A percentile compares a stretch with the other conserved stretches of the same genome.
Conservation (phyloP, 2,797 vertebrate genomes). For the Avahi laniger region DNA sequence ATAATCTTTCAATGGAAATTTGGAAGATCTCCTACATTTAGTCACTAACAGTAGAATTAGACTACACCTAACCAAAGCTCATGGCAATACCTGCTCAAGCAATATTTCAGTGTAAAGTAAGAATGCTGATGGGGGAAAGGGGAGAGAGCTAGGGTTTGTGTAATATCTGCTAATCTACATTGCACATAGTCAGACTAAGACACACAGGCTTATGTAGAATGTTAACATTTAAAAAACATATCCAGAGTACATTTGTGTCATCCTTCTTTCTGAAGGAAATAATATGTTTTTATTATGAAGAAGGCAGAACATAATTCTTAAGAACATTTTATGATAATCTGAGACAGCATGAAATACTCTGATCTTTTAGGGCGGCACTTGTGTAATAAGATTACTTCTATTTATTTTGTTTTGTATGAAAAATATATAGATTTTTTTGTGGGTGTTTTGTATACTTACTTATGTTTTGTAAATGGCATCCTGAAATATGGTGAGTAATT, state of each 20-base stretch:
- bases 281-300: background rate
- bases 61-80: background rate
- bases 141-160: background rate
- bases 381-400: background rate
- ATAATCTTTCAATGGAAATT: background rate
- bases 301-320: background rate
- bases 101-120: background rate
- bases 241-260: background rate
- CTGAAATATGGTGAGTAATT: background rate
- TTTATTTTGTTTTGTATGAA: conserved; percentile 36
- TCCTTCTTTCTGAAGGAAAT: background rate
- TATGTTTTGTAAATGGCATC: background rate
- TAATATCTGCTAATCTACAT: background rate
- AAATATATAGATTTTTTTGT: background rate
- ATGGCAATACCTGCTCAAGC: background rate
- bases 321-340: conserved; percentile 1
- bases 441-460: background rate
- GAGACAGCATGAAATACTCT: background rate
- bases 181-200: background rate
- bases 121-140: background rate
- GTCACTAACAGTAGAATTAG: background rate
- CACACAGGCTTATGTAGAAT: background rate
- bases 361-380: background rate
- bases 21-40: background rate
- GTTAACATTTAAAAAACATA: background rate